phyloP scores from a whole-genome alignment of 2,113 vertebrate genomes.

The Ia io region DNA sequence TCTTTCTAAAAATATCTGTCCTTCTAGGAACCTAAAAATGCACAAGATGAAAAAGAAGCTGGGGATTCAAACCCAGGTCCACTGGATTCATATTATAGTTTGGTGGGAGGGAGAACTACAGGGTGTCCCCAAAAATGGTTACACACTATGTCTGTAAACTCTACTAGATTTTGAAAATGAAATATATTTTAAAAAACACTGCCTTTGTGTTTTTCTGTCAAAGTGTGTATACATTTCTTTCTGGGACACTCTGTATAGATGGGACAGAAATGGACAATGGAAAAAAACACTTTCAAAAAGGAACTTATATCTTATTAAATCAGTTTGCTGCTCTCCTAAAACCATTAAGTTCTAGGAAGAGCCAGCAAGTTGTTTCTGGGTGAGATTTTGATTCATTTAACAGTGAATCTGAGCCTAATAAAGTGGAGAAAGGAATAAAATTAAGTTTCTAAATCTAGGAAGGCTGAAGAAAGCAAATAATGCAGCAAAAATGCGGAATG shows the following conservation, averaged over 20 bases:
- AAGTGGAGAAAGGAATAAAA: background rate
- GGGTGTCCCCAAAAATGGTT: no score
- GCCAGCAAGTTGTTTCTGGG: conserved; percentile 10
- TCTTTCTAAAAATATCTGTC: background rate
- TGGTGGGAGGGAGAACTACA: background rate
- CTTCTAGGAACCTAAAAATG: background rate
- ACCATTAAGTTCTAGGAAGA: background rate
- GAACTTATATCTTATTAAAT: background rate
- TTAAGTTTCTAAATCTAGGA: conserved; percentile 19
- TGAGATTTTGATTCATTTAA: conserved; percentile 39
- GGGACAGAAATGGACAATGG: background rate
- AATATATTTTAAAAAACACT: no score
- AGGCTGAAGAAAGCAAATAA: background rate
- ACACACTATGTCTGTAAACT: no score
- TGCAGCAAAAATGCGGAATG: background rate
- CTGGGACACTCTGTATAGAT: background rate
- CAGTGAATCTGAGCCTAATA: background rate
- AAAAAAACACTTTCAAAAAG: background rate
- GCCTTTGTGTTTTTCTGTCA: no score
- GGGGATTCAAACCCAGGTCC: background rate
- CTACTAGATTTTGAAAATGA: no score
- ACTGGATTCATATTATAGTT: background rate
- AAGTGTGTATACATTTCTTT: no score
- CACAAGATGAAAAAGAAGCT: background rate
- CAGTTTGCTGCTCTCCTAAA: background rate